phyloP scores from a whole-genome alignment of 2,888 invertebrate species.

The Agriopis aurantiaria region DNA sequence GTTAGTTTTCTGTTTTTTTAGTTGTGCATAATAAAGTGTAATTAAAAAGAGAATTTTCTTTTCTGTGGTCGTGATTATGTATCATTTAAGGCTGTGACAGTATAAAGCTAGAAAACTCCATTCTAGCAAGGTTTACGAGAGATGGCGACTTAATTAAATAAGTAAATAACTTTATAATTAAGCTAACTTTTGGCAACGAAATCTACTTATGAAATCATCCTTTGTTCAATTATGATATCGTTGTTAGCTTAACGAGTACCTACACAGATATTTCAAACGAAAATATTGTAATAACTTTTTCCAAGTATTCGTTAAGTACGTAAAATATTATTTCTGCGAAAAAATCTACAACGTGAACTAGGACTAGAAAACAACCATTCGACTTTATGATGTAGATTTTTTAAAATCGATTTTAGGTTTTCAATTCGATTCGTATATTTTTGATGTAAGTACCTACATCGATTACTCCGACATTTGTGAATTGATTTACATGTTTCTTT shows the following conservation, averaged over 20 bases:
- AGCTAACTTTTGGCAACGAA: background rate
- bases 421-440: too few relatives aligned
- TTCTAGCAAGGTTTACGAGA: background rate
- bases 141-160: constrained; percentile 4
- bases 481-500: too few relatives aligned
- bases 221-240: constrained; percentile 8
- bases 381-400: too few relatives aligned
- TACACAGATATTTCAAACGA: background rate
- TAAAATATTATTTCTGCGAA: background rate
- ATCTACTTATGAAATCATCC: constrained; percentile 1
- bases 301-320: background rate
- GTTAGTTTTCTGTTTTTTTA: too few relatives aligned
- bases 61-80: too few relatives aligned
- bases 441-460: too few relatives aligned
- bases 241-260: background rate
- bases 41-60: too few relatives aligned
- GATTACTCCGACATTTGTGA: too few relatives aligned
- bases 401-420: too few relatives aligned
- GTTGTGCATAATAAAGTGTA: too few relatives aligned
- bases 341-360: background rate
- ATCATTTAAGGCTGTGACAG: too few relatives aligned
- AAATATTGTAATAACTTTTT: background rate
- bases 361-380: too few relatives aligned
- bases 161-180: constrained; percentile 5
- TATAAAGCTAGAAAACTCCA: constrained; percentile 1